Conservation (phyloP, 2,113 vertebrate genomes). For the Hylia prasina region DNA sequence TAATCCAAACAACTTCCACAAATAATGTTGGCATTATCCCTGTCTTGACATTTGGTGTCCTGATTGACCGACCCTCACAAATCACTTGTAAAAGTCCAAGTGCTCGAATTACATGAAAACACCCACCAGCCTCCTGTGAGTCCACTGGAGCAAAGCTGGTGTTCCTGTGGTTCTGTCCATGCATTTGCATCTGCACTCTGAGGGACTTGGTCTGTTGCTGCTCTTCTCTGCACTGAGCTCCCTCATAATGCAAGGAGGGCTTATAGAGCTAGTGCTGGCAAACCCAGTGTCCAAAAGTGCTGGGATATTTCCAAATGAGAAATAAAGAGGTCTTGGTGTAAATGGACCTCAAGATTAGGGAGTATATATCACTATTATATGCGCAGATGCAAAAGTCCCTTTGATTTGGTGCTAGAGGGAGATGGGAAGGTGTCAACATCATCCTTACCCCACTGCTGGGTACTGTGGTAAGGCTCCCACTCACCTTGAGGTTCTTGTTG, state of each 20-base stretch:
- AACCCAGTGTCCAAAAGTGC: background rate
- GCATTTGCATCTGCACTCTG: background rate
- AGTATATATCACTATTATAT: background rate
- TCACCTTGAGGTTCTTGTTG: constrained; percentile 87
- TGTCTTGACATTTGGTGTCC: background rate
- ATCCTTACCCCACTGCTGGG: background rate
- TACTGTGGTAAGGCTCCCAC: background rate
- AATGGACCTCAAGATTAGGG: background rate
- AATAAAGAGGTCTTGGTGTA: background rate
- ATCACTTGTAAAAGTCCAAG: background rate
- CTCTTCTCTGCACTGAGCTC: background rate
- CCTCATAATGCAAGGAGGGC: background rate
- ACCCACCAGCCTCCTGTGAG: background rate
- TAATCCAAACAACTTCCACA: background rate
- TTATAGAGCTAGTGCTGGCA: background rate
- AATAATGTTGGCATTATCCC: background rate
- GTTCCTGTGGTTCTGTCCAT: background rate
- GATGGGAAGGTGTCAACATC: background rate
- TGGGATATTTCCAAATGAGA: background rate
- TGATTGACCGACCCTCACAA: background rate
- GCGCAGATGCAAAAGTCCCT: background rate
- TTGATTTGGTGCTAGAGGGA: background rate
- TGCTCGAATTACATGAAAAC: background rate
- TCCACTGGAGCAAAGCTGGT: background rate
- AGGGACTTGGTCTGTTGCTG: background rate